phyloP scores from a whole-genome alignment of 2,797 vertebrate species.

The Odontamblyopus lacepedii region DNA sequence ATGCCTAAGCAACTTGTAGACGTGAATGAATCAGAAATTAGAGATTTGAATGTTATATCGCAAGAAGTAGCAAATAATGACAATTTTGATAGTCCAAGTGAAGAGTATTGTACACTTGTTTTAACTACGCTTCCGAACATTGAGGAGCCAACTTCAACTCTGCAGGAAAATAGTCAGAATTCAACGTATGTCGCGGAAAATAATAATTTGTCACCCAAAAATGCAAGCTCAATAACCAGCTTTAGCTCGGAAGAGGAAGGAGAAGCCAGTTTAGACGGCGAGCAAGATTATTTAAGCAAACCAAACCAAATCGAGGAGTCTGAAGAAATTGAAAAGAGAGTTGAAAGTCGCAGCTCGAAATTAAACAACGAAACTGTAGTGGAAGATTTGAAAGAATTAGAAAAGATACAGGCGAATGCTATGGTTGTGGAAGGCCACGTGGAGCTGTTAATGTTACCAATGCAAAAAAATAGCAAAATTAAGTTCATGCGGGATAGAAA shows the following conservation, averaged over 20 bases:
- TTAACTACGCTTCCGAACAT: conserved; percentile 60
- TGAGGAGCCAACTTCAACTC: conserved; percentile 40
- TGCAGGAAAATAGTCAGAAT: conserved; percentile 15
- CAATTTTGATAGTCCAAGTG: conserved; percentile 30
- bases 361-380: conserved; percentile 62
- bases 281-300: conserved; percentile 37
- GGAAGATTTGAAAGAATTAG: conserved; percentile 83
- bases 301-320: conserved; percentile 7
- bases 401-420: conserved; percentile 88
- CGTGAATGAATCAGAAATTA: background rate
- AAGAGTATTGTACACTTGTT: conserved; percentile 69
- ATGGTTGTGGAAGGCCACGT: conserved; percentile 92
- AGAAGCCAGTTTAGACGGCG: conserved; percentile 36
- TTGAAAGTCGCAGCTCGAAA: background rate
- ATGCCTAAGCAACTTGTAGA: conserved; percentile 8
- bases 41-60: conserved; percentile 35
- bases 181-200: conserved; percentile 14
- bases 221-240: conserved; percentile 23
- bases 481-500: conserved; percentile 70
- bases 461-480: conserved; percentile 76
- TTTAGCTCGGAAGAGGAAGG: conserved; percentile 54
- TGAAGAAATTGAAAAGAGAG: conserved; percentile 9
- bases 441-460: conserved; percentile 90
- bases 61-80: conserved; percentile 36
- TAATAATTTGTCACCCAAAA: conserved; percentile 14